Base-by-base conservation (phyloP, 2,888 invertebrate species). In the Nymphalis urticae region DNA sequence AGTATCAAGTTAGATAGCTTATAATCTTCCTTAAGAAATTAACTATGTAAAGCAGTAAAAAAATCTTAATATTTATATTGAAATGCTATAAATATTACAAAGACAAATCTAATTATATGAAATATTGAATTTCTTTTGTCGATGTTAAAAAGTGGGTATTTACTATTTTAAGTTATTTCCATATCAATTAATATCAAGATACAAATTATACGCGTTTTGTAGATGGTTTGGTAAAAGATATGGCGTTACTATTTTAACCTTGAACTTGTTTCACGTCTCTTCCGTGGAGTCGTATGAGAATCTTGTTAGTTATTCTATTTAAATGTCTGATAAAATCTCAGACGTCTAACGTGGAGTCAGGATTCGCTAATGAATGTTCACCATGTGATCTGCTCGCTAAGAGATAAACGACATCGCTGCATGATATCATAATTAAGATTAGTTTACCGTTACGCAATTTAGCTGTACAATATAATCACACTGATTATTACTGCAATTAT, bases 311-410 rank as follows among this genome's bases (percentile, higher is more conserved):
- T 70, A 62, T 68, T 60, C 42, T 70, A 68, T 63, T 66, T 64
- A 69, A 68, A 56, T 67, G 61, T 47, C 50, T 66, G 69, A 72
- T 69, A 68, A 64, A 68, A 73, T 73, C 69, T 72, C 58, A 65
- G 67, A 58, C 66, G 51, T 72, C 82, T 77, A 79, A 73, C 68
- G 66, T 64, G 70, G 74, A 79, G 79, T 80, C 82, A 82, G 78
- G 80, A 80, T 82, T 79, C 72, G 78, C 77, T 83, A 84, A 87
- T 83, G 82, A 86, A 83, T 78, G 78, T 78, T 79, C 73, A 71
- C 72, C 70, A 67, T 69, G 67, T 42, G 51, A 69, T 63, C 53
- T 72, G 47, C 67, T 65, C 64, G 53, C 58, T 54, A 62, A 53
- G 63, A 66, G 70, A 71, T 69, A 58, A 32, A 42, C n/a, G 17